Percentiles rank a stretch among this genome's conserved stretches.
Conservation (phyloP, 2,113 vertebrate species). For the Misgurnus anguillicaudatus region DNA sequence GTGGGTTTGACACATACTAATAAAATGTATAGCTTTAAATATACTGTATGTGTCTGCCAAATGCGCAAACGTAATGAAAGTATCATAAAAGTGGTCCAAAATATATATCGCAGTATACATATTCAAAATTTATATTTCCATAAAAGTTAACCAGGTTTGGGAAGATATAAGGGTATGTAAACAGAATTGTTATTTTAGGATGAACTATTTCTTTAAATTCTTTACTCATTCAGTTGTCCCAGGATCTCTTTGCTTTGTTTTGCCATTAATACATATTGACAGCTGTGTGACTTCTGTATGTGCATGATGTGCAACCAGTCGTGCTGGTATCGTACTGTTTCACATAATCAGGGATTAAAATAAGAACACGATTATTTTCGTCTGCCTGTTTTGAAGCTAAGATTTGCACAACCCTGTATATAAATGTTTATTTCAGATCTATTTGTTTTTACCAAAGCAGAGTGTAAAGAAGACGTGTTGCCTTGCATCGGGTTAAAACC, state of each 20-base stretch:
- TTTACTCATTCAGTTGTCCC: neutral
- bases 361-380: slow-evolving; percentile 29
- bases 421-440: slow-evolving; percentile 4
- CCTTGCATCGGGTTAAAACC: neutral
- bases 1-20: too few relatives aligned
- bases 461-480: neutral
- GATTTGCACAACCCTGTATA: slow-evolving; percentile 52
- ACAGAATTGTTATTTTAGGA: too few relatives aligned
- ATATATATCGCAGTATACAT: too few relatives aligned
- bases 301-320: neutral
- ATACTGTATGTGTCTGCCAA: too few relatives aligned
- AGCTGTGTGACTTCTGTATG: neutral
- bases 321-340: slow-evolving; percentile 37
- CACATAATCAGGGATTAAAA: slow-evolving; percentile 50
- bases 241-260: neutral
- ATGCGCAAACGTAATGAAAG: too few relatives aligned
- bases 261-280: neutral
- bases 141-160: too few relatives aligned
- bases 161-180: too few relatives aligned
- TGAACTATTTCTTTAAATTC: too few relatives aligned
- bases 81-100: too few relatives aligned
- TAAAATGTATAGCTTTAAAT: too few relatives aligned
- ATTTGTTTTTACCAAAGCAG: slow-evolving; percentile 33
- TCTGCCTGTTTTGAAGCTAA: slow-evolving; percentile 31
- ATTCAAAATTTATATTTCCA: too few relatives aligned